Conservation (phyloP, 2,113 vertebrate genomes). For the Chloropsis cyanopogon region DNA sequence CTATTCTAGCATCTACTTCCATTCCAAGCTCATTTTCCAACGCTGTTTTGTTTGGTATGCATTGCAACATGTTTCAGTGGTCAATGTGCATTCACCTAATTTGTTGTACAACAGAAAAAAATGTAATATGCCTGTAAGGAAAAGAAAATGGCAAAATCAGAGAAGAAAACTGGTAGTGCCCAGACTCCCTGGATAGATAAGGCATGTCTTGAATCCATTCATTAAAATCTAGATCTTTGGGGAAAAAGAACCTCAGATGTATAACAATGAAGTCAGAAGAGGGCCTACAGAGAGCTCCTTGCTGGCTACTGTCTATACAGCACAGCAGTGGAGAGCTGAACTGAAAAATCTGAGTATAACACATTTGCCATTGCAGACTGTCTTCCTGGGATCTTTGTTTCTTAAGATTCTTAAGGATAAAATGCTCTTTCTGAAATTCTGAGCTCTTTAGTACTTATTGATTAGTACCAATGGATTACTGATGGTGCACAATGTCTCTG, state of each 20-base stretch:
- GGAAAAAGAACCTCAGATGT: background rate
- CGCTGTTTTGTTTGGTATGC: background rate
- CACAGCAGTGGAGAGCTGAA: background rate
- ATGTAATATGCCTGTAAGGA: background rate
- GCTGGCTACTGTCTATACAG: background rate
- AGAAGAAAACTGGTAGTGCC: background rate
- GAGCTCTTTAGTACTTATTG: background rate
- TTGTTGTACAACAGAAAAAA: background rate
- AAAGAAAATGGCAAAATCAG: background rate
- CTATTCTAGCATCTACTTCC: background rate
- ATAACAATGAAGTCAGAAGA: background rate
- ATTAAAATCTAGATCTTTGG: background rate
- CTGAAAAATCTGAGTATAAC: background rate
- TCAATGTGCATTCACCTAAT: background rate
- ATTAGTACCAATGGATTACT: background rate
- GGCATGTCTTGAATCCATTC: background rate
- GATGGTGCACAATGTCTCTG: background rate
- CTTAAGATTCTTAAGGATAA: background rate
- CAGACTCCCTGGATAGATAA: background rate
- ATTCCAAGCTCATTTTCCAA: background rate
- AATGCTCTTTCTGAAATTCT: background rate
- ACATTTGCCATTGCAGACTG: background rate
- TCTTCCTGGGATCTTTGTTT: background rate
- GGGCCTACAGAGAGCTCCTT: background rate
- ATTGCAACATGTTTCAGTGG: background rate